Evolutionary conservation across 2,797 vertebrate genomes (phyloP).

Genomic region (Micromesistius poutassou): DNA sequence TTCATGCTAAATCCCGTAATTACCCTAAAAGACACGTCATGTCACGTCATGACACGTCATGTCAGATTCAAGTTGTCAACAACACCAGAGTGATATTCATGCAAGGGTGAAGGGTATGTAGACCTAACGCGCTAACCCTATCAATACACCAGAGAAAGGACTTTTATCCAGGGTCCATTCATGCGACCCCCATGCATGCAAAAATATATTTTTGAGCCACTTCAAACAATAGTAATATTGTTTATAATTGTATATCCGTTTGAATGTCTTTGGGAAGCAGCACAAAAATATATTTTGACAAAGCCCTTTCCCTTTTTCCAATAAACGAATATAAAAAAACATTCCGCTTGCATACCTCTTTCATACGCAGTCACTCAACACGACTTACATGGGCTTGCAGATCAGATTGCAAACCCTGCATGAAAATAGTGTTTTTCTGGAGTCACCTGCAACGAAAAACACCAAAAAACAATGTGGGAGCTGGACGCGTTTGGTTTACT

Average conservation of each 20-base stretch:
- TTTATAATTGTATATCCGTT: background rate
- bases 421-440: constrained; percentile 27
- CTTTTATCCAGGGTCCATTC: background rate
- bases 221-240: background rate
- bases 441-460: constrained; percentile 44
- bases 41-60: too few relatives aligned
- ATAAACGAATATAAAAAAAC: constrained; percentile 16
- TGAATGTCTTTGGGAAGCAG: constrained; percentile 11
- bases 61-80: background rate
- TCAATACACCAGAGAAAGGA: background rate
- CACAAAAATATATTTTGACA: constrained; percentile 46
- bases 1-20: background rate
- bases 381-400: constrained; percentile 71
- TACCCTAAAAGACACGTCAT: background rate
- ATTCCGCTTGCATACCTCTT: constrained; percentile 68
- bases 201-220: constrained; percentile 55
- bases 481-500: background rate
- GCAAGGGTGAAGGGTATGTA: background rate
- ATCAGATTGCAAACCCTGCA: constrained; percentile 64
- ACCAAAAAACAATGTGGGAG: background rate
- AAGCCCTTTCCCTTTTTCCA: constrained; percentile 1
- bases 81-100: background rate
- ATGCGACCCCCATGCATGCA: background rate
- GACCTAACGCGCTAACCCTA: background rate
- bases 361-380: constrained; percentile 75